Evolutionary conservation across 1,140 invertebrate species (phyloP), one percentile per base, ranked within the genome.

Genomic region (Charaxes varanes): DNA sequence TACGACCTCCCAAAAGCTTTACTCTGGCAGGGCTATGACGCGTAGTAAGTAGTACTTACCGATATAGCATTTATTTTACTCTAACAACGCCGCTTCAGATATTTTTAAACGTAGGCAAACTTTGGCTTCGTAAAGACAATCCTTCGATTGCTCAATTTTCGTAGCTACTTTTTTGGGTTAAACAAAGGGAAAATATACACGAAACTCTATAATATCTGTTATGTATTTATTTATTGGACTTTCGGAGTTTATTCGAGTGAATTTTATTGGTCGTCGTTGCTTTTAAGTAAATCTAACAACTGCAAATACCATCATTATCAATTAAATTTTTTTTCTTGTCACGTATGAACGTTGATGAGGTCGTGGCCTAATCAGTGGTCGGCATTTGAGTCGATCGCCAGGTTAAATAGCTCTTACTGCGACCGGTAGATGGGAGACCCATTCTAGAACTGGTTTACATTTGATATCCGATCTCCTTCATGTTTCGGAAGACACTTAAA

Each of bases 131-230:
- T 51, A 55, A 71, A 71, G 55, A 71, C 60, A 64, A 53, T 48
- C 44, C 19, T 17, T 37, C 30, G 36, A 53, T 65, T 64, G 70
- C 70, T 78, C 66, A 78, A 74, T 70, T 61, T 65, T 34, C 10
- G 45, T 59, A 52, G 45, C 38, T 22, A 45, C 21, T 23, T 32
- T 42, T 42, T 11, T 35, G 14, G 17, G 10, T 16, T 18, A 10
- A 17, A 24, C 12, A 6, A 14, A 40, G 23, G 8, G 2, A 22
- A 31, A 40, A 24, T 23, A 23, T 35, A 35, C 11, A 10, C 14
- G n/a, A 17, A 18, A 17, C 14, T 31, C 11, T 31, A 17, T 28
- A 15, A 33, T 41, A 15, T 54, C 41, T 50, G 41, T 37, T 53
- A 13, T 35, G 13, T 21, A 27, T 38, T 62, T 42, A 38, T 65